phyloP scores from a whole-genome alignment of 2,888 invertebrate species.

The Macaria notata region DNA sequence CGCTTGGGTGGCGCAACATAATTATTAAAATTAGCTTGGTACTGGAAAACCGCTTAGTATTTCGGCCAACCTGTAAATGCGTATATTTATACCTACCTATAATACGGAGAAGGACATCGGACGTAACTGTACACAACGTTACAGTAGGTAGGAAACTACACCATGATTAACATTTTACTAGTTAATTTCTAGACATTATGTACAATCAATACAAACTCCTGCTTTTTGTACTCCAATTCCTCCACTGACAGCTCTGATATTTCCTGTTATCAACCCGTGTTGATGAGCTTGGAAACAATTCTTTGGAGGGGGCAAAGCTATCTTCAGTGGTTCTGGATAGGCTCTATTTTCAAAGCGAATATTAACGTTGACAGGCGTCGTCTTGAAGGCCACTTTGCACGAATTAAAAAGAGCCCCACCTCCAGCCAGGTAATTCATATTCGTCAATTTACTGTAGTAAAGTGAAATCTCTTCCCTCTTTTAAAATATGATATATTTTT shows the following conservation, averaged over 20 bases:
- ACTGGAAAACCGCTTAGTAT: too few species aligned
- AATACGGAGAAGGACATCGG: too few species aligned
- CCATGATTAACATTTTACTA: too few species aligned
- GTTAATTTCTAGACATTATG: background rate
- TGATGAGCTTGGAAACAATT: conserved; percentile 28
- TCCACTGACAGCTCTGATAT: conserved; percentile 41
- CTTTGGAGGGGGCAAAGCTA: conserved; percentile 28
- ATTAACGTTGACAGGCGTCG: conserved; percentile 51
- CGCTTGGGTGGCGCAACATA: too few species aligned
- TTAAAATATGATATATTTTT: too few species aligned
- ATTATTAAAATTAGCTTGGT: too few species aligned
- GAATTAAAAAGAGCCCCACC: conserved; percentile 53
- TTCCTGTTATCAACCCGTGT: conserved; percentile 42
- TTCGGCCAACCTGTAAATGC: too few species aligned
- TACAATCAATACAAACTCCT: conserved; percentile 1
- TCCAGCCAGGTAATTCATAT: conserved; percentile 61
- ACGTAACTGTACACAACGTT: too few species aligned
- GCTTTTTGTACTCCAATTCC: conserved; percentile 3
- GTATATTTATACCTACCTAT: too few species aligned
- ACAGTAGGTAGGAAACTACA: too few species aligned
- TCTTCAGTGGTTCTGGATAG: conserved; percentile 27
- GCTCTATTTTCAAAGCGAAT: conserved; percentile 40
- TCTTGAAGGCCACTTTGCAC: conserved; percentile 52
- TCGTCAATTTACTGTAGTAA: background rate
- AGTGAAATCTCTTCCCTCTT: too few species aligned